Evolutionary conservation across 2,113 vertebrate species (phyloP).

Genomic region (Ictidomys tridecemlineatus): DNA sequence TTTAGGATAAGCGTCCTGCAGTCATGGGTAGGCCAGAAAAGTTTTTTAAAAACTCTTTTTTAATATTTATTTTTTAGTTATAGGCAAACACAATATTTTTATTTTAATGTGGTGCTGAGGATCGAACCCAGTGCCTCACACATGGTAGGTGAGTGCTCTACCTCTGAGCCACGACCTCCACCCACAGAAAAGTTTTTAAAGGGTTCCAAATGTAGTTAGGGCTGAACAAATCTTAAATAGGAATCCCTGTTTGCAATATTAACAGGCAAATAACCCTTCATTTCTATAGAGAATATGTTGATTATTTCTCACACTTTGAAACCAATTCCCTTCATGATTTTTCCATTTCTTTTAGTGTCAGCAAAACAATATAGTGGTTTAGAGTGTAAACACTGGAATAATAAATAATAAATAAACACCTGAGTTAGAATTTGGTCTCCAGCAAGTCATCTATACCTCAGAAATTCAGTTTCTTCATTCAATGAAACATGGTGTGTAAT

Average conservation of each 20-base stretch:
- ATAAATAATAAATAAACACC: not conserved
- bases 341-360: not conserved
- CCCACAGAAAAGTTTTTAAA: slow-evolving; percentile 11
- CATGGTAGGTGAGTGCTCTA: too few relatives aligned
- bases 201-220: not conserved
- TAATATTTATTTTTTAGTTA: too few relatives aligned
- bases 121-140: too few relatives aligned
- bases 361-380: not conserved
- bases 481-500: not conserved
- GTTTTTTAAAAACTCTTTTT: not conserved
- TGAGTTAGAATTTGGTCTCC: slow-evolving; percentile 12
- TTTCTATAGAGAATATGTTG: not conserved
- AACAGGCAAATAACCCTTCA: not conserved
- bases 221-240: not conserved
- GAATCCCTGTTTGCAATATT: slow-evolving; percentile 11
- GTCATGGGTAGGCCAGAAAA: not conserved
- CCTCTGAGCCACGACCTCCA: too few relatives aligned
- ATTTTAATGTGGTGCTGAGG: too few relatives aligned
- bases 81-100: too few relatives aligned
- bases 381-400: not conserved
- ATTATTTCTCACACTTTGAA: not conserved
- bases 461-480: slow-evolving; percentile 24
- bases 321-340: not conserved
- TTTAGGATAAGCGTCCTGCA: slow-evolving; percentile 33
- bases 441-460: not conserved